Conservation (phyloP, 2,797 vertebrate genomes). For the Chiroxiphia lanceolata region DNA sequence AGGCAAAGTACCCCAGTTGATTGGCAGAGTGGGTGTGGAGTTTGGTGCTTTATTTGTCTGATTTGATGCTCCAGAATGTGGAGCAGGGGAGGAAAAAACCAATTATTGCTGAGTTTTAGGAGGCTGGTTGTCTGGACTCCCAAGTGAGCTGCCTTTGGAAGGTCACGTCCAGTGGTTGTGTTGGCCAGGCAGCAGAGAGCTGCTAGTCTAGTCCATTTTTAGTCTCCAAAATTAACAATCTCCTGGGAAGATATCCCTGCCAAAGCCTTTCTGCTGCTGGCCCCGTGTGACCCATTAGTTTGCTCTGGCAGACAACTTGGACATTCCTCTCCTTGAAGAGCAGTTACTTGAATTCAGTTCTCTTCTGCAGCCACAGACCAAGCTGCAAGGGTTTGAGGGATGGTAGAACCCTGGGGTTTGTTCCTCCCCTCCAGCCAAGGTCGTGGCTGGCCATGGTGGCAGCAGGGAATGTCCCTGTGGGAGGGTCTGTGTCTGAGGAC, state of each 20-base stretch:
- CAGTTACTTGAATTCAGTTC: background rate
- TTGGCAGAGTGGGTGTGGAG: background rate
- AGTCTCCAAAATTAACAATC: background rate
- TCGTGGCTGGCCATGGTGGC: background rate
- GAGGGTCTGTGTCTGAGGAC: background rate
- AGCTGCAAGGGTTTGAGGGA: background rate
- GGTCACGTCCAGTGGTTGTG: fast-evolving
- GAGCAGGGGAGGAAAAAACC: background rate
- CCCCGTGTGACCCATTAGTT: background rate
- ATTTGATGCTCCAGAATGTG: background rate
- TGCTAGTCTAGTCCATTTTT: background rate
- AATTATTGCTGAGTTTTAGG: background rate
- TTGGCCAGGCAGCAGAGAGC: background rate
- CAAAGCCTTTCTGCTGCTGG: background rate
- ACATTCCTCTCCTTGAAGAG: fast-evolving
- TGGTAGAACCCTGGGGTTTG: background rate
- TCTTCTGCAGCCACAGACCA: background rate
- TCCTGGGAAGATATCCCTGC: background rate
- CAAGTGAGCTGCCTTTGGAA: background rate
- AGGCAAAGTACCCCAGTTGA: background rate
- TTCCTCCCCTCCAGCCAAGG: background rate
- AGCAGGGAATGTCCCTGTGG: background rate
- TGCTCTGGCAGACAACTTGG: background rate
- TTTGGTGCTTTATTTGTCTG: background rate
- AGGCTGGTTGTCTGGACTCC: background rate